Evolutionary conservation across 2,888 invertebrate genomes (phyloP), one percentile per base, ranked within the genome.

Genomic region (Megalurothrips usitatus): DNA sequence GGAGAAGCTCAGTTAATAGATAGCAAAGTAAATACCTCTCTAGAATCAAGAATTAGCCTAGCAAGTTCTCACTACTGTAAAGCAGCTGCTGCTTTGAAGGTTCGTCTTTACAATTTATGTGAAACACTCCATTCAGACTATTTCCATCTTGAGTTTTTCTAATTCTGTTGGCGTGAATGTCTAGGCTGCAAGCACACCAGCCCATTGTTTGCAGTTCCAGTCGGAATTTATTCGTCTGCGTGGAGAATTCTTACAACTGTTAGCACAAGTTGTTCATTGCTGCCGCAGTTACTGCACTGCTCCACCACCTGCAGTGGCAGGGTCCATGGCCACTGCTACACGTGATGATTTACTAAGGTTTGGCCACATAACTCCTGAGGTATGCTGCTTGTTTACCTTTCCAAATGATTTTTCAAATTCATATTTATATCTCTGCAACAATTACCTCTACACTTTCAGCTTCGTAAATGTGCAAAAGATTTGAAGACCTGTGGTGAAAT

Each of bases 271-370:
- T 80, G 87, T 92, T 34, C 90, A 92, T 83, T 92, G 94, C 0
- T 95, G 94, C 84, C 90, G 88, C 83, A 92, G 94, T 82, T 89
- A 95, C 68, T 94, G 95, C 85, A 94, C 96, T 82, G 95, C 96
- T 82, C 98, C 97, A 48, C 96, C 97, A 68, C 96, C 97, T 0
- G 97, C 97, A 0, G 95, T 97, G 81, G 96, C 97, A 0, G 92
- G 93, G 2, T 92, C 94, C 2, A 90, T 94, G 80, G 96, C 96
- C 0, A 93, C 94, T 83, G 91, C 92, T 75, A 92, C 93, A 0
- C 90, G 94, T 80, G 94, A 95, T 85, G 94, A 94, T 84, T 89
- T 94, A 81, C 92, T 94, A 84, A 90, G 93, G 84, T 94, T 92
- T 86, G 94, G 95, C 0, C 92, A 94, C 84, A 92, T 95, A 0